phyloP scores from a whole-genome alignment of 2,888 invertebrate species.

The Hirtodrosophila histrioides region DNA sequence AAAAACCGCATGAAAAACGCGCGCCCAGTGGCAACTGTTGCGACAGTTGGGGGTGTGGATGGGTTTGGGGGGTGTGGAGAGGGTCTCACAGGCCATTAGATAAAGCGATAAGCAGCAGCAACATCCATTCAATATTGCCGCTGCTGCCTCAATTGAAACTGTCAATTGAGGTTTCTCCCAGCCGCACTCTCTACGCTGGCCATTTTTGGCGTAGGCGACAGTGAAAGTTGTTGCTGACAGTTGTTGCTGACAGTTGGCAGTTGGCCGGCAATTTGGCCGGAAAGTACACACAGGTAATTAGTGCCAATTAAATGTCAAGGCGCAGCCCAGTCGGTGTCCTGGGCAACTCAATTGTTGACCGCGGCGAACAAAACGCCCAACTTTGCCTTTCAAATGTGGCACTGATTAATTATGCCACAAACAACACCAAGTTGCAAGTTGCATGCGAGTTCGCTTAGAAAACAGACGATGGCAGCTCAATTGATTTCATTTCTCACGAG shows the following conservation, averaged over 20 bases:
- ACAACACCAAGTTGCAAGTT: constrained; percentile 10
- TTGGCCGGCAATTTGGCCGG: constrained; percentile 22
- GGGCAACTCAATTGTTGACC: constrained; percentile 64
- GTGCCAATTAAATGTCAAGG: constrained; percentile 77
- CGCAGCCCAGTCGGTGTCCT: constrained; percentile 42
- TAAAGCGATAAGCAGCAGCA: constrained; percentile 36
- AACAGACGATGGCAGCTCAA: constrained; percentile 54
- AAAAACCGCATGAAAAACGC: constrained; percentile 47
- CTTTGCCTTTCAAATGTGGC: constrained; percentile 71
- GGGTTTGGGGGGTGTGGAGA: neutral
- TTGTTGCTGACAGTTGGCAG: constrained; percentile 4
- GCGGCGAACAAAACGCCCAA: constrained; percentile 22
- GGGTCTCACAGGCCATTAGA: constrained; percentile 34
- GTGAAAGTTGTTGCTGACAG: constrained; percentile 62
- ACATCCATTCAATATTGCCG: constrained; percentile 25
- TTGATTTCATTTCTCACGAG: constrained; percentile 75
- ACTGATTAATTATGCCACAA: constrained; percentile 55
- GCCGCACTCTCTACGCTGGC: constrained; percentile 14
- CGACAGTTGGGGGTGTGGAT: constrained; percentile 4
- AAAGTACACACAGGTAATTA: constrained; percentile 65
- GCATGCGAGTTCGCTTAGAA: constrained; percentile 34
- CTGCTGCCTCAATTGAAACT: constrained; percentile 64
- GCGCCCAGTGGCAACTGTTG: constrained; percentile 19
- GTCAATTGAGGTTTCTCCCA: constrained; percentile 64
- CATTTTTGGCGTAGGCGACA: constrained; percentile 71